Percentiles rank a stretch among this genome's conserved stretches.
These are phyloP conservation scores for Microchirus variegatus DNA, from an alignment of 2,797 vertebrate species.

Conservation along the genomic window DNA sequence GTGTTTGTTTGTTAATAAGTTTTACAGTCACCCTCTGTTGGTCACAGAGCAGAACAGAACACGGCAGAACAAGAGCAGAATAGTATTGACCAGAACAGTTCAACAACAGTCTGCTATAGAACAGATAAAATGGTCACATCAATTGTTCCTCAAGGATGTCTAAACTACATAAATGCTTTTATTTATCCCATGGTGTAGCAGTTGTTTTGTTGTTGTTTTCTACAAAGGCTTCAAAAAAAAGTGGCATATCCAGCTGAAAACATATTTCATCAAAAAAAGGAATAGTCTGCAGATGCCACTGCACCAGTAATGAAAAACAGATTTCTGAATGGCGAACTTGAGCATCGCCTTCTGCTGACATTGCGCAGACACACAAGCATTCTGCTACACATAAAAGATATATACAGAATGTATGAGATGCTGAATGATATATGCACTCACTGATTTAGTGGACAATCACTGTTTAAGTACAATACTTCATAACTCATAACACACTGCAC, in stretches of 20 bases:
- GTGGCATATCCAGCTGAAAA: no score
- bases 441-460: background rate
- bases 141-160: slow-evolving; percentile 1
- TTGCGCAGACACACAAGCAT: slow-evolving; percentile 14
- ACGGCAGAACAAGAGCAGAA: slow-evolving; percentile 8
- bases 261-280: no score
- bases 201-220: no score
- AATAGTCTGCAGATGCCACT: background rate
- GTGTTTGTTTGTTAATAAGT: slow-evolving; percentile 36
- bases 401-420: slow-evolving; percentile 24
- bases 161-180: no score
- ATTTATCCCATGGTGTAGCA: no score
- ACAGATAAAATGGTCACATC: slow-evolving; percentile 12
- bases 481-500: no score
- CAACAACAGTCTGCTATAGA: slow-evolving; percentile 12
- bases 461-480: slow-evolving; percentile 23
- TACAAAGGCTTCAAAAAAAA: no score
- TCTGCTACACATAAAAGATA: slow-evolving; percentile 23
- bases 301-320: slow-evolving; percentile 22
- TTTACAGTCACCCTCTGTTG: slow-evolving; percentile 34
- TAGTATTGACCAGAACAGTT: slow-evolving; percentile 15
- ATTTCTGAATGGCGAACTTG: slow-evolving; percentile 23
- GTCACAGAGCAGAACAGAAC: slow-evolving; percentile 27
- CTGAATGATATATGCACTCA: slow-evolving; percentile 26
- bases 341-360: slow-evolving; percentile 24